A percentile compares a stretch with the other conserved stretches of the same genome.
phyloP scores from a whole-genome alignment of 92 coral and sea anemone genomes.

The Porites cylindrica region DNA sequence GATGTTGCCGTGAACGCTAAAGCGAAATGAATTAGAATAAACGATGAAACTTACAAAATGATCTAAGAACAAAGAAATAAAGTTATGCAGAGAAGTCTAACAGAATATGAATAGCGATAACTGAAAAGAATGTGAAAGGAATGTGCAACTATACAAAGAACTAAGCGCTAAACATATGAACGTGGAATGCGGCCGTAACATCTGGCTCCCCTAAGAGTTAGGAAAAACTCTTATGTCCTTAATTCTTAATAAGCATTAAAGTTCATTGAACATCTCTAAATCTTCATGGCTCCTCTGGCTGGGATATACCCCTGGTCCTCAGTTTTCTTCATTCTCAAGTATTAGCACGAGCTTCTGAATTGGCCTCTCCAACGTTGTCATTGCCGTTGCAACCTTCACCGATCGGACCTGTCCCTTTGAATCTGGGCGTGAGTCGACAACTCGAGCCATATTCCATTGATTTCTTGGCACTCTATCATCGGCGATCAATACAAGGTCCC shows the following conservation, averaged over 20 bases:
- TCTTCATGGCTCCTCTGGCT: constrained; percentile 10
- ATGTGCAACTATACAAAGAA: no score
- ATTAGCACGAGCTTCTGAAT: constrained; percentile 5
- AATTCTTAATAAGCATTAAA: background rate
- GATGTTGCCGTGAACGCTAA: no score
- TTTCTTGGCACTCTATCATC: background rate
- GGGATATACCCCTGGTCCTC: background rate
- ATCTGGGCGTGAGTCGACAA: constrained; percentile 1
- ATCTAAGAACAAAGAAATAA: no score
- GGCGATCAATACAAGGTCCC: background rate
- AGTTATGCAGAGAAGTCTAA: no score
- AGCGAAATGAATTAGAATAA: no score
- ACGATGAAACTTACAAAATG: no score
- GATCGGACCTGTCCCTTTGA: background rate
- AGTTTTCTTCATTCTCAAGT: background rate
- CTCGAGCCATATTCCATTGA: background rate
- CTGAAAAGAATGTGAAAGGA: no score
- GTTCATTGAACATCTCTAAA: background rate
- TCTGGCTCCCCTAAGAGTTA: constrained; percentile 24
- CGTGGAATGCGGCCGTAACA: constrained; percentile 1
- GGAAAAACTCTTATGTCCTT: background rate
- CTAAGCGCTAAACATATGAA: no score
- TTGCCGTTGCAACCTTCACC: background rate
- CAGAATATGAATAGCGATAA: no score
- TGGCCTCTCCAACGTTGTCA: background rate